Conservation (phyloP, 2,888 invertebrate species). For the Lasioglossum villosulum region DNA sequence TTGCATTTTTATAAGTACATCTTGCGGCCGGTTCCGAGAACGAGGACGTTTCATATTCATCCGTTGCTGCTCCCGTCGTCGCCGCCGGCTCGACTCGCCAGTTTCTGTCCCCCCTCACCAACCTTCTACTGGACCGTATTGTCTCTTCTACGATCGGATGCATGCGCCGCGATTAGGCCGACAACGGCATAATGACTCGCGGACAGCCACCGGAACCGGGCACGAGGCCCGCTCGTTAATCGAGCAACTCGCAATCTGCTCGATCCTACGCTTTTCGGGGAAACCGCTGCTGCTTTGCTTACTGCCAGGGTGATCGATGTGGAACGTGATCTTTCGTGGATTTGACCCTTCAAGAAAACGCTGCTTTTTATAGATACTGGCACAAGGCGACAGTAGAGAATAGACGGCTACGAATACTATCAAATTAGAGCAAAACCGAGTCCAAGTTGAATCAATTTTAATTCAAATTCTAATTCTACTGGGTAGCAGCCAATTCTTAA, state of each 20-base stretch:
- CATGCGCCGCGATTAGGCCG: constrained; percentile 61
- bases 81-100: constrained; percentile 47
- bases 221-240: constrained; percentile 1
- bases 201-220: not conserved
- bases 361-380: too few species aligned
- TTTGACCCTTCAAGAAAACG: too few species aligned
- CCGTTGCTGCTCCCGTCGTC: constrained; percentile 51
- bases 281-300: not conserved
- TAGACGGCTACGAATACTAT: not conserved
- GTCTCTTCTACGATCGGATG: constrained; percentile 58
- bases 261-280: not conserved
- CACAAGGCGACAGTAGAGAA: too few species aligned
- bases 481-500: not conserved
- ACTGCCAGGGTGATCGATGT: not conserved
- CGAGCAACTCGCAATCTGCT: not conserved
- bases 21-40: constrained; percentile 78
- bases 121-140: constrained; percentile 47
- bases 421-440: too few species aligned
- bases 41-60: constrained; percentile 82
- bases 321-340: not conserved
- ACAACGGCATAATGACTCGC: constrained; percentile 58
- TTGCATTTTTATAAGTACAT: constrained; percentile 84
- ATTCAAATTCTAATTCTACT: not conserved
- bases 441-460: too few species aligned
- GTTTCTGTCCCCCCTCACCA: constrained; percentile 6